phyloP scores from a whole-genome alignment of 2,113 vertebrate genomes.

The Eurystomus gularis region DNA sequence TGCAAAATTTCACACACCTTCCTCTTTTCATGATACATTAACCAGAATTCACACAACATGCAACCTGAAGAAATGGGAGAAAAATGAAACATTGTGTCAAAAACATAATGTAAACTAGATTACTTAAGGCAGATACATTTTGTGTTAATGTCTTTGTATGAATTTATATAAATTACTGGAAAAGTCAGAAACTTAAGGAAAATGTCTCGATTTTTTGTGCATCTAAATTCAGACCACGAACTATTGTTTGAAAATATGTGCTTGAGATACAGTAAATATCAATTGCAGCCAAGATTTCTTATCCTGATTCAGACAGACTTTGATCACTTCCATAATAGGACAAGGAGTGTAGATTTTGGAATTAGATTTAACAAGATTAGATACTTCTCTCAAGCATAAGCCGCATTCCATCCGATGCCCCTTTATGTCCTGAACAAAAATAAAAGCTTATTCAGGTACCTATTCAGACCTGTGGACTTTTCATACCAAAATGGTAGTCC shows the following conservation, averaged over 20 bases:
- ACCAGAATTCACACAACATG: not conserved
- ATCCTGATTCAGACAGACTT: too few species aligned
- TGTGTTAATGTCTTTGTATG: not conserved
- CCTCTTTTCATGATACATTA: not conserved
- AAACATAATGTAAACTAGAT: not conserved
- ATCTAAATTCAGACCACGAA: not conserved
- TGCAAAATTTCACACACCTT: not conserved
- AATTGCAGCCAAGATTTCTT: too few species aligned
- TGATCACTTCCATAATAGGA: not conserved
- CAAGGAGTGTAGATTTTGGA: not conserved
- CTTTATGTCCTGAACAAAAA: not conserved
- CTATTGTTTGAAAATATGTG: not conserved
- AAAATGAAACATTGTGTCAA: not conserved
- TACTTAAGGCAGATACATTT: not conserved
- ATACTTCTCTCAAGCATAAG: not conserved
- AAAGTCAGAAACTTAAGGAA: not conserved
- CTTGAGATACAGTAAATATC: too few species aligned
- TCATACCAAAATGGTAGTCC: not conserved
- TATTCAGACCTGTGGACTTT: not conserved
- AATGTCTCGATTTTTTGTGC: not conserved
- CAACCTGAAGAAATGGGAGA: not conserved
- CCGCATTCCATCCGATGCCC: not conserved
- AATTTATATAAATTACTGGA: not conserved
- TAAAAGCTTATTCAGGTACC: not conserved
- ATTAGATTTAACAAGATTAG: not conserved